Evolutionary conservation across 2,888 invertebrate species (phyloP), one percentile per base, ranked within the genome.

Genomic region (Sminthurinus aureus): DNA sequence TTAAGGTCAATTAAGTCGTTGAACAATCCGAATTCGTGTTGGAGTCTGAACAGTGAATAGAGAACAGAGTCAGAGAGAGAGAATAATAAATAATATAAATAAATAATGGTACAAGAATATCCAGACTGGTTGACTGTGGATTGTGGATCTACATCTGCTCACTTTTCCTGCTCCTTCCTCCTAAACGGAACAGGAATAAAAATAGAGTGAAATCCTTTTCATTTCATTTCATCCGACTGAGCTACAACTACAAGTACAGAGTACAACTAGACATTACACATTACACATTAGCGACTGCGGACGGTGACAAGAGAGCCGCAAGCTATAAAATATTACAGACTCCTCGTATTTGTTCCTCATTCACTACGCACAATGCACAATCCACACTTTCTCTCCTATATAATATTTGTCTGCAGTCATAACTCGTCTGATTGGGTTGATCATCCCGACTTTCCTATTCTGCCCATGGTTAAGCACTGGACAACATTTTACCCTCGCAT

Each of bases 1-100:
- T 79, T 79, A 79, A 79, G 79, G 79, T 79, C 79, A 79, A 79
- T 79, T 79, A 79, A 79, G 79, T 67, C 22, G 50, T 50, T 18
- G 69, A 69, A 79, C 79, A 79, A 79, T 79, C 9, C 51, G 51
- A 51, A 51, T 51, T 9, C n/a, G 15, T 74, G n/a, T n/a, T n/a
- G n/a, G n/a, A n/a, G n/a, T n/a, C n/a, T n/a, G n/a, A n/a, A n/a
- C n/a, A n/a, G n/a, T n/a, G n/a, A n/a, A n/a, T n/a, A n/a, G n/a
- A n/a, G n/a, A n/a, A n/a, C n/a, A n/a, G n/a, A n/a, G n/a, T n/a
- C n/a, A n/a, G n/a, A n/a, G n/a, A n/a, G n/a, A n/a, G n/a, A n/a
- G n/a, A n/a, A n/a, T n/a, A 38, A 38, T 38, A 38, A 38, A 38
- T 38, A 38, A 38, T 38, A 38, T 6, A 38, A 38, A 38, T 6